These are phyloP conservation scores for Clunio marinus DNA, from an alignment of 2,888 invertebrate species.

Conservation along the genomic window DNA sequence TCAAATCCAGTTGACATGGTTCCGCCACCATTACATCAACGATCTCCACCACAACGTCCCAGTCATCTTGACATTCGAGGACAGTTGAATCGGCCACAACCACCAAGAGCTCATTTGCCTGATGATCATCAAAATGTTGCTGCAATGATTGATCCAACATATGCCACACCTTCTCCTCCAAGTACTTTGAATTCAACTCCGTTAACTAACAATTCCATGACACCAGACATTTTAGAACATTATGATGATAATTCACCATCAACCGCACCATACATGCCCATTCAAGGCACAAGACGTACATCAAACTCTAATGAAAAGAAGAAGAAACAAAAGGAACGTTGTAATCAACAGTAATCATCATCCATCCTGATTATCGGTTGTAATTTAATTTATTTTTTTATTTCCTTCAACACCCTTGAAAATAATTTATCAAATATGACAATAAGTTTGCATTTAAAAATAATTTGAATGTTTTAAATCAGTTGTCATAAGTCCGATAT, in stretches of 20 bases:
- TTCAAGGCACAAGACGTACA: constrained; percentile 66
- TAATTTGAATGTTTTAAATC: no score
- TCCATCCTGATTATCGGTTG: not conserved
- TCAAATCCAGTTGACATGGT: constrained; percentile 55
- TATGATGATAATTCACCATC: constrained; percentile 52
- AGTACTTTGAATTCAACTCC: constrained; percentile 47
- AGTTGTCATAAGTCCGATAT: no score
- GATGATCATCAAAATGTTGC: constrained; percentile 58
- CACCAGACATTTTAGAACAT: constrained; percentile 44
- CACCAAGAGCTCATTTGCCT: constrained; percentile 38
- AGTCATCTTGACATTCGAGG: constrained; percentile 40
- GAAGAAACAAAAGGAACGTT: constrained; percentile 58
- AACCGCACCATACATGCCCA: constrained; percentile 71
- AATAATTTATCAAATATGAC: not conserved
- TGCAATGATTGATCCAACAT: constrained; percentile 65
- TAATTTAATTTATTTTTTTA: not conserved
- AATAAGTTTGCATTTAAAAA: no score
- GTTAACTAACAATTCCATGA: constrained; percentile 5
- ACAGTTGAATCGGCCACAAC: constrained; percentile 39
- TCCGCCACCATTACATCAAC: constrained; percentile 45
- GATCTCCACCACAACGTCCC: constrained; percentile 41
- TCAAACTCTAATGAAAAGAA: constrained; percentile 62
- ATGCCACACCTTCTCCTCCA: constrained; percentile 46
- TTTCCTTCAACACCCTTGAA: not conserved
- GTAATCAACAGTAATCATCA: constrained; percentile 57